These are phyloP conservation scores for Drosophila meridionalis DNA, from an alignment of 2,888 invertebrate species.

Conservation along the genomic window DNA sequence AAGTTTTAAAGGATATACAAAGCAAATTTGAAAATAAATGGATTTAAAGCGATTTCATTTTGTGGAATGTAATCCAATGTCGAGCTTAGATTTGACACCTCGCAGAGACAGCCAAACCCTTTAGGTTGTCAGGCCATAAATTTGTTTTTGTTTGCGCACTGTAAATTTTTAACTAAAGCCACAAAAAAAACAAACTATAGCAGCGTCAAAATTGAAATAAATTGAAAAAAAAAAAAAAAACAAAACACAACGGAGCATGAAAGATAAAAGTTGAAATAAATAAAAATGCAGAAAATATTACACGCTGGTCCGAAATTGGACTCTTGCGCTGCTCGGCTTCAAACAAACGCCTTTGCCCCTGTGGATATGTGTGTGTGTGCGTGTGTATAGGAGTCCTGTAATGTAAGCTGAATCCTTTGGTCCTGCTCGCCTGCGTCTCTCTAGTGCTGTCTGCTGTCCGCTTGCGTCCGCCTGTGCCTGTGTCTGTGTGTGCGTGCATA, in stretches of 20 bases:
- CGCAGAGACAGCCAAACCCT: conserved; percentile 54
- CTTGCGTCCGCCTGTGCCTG: not conserved
- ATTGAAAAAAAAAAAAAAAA: conserved; percentile 74
- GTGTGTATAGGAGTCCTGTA: conserved; percentile 19
- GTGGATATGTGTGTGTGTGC: conserved; percentile 17
- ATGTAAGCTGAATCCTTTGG: conserved; percentile 62
- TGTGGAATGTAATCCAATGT: conserved; percentile 24
- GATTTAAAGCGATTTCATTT: conserved; percentile 9
- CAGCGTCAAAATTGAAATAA: conserved; percentile 72
- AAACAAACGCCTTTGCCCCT: conserved; percentile 26
- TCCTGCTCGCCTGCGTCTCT: conserved; percentile 11
- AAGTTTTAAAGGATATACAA: not conserved
- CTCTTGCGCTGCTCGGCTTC: conserved; percentile 23
- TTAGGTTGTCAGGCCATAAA: conserved; percentile 71
- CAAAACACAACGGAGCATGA: conserved; percentile 43
- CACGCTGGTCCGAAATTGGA: conserved; percentile 42
- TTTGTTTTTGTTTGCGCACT: conserved; percentile 70
- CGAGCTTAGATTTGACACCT: conserved; percentile 58
- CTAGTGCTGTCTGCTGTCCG: conserved; percentile 6
- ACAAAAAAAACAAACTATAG: conserved; percentile 53
- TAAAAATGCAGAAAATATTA: conserved; percentile 63
- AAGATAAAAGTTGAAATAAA: conserved; percentile 30
- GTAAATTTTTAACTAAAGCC: conserved; percentile 66
- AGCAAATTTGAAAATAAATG: not conserved
- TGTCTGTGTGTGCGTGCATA: conserved; percentile 67